Evolutionary conservation across 2,113 vertebrate genomes (phyloP), one percentile per base, ranked within the genome.

Genomic region (Ciconia stormi): DNA sequence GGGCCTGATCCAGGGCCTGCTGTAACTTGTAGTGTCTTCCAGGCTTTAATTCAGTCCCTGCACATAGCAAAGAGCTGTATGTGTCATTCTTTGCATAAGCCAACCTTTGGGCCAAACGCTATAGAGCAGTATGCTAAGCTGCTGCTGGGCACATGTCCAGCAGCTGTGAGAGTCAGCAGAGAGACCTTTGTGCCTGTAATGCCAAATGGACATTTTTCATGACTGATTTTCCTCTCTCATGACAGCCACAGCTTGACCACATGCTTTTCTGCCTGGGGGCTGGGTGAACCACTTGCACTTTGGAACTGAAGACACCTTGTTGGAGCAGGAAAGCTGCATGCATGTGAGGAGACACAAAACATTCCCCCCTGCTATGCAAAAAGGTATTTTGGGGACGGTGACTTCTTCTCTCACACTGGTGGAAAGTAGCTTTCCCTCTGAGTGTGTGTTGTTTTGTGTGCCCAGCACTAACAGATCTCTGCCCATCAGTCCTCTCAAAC

Each of bases 151-250:
- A 27, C 15, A 56, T 89, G 72, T 85, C 72, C 53, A 82, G 89
- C 94, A 95, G 83, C 73, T 95, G 94, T 2, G 11, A 82, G 87
- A 77, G 93, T 87, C 73, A 89, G 77, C 65, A 46, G 70, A 52
- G 27, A 69, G 56, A 82, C 66, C 73, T 87, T 15, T 14, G 9
- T 84, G 47, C 36, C 65, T 59, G 13, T 65, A 62, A 72, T 46
- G 82, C 56, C 46, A 46, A 47, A 93, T 16, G 61, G 56, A 76
- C 27, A 3, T 58, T 82, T 67, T 87, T 25, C 40, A 76, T 78
- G 26, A 36, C 76, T 62, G 36, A 30, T 87, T 76, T 52, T 69
- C 56, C 93, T 84, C 67, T 91, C 36, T 65, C 0, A 0, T 83
- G 83, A 38, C 36, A 89, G 58, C 42, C 27, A 36, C 11, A 55